These are phyloP conservation scores for Volucella zonaria DNA, from an alignment of 2,888 invertebrate genomes.

Conservation along the genomic window DNA sequence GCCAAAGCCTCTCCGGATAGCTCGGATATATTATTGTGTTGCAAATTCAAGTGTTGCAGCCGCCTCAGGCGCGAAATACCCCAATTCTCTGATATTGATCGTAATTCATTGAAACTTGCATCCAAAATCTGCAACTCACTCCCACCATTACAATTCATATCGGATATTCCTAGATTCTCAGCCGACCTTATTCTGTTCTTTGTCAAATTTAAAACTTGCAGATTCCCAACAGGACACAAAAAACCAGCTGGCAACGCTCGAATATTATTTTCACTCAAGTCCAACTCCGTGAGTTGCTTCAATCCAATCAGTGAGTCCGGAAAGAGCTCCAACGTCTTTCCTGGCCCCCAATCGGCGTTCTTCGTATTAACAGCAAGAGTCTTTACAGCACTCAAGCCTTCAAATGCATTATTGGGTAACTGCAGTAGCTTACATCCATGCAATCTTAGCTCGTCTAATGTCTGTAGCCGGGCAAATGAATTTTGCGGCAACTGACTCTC, in stretches of 20 bases:
- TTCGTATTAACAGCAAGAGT: constrained; percentile 89
- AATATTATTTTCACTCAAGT: constrained; percentile 93
- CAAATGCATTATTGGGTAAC: constrained; percentile 89
- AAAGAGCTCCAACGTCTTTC: constrained; percentile 89
- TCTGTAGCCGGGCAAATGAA: constrained; percentile 88
- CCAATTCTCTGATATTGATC: constrained; percentile 88
- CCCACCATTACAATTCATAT: constrained; percentile 85
- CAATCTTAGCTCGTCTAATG: constrained; percentile 88
- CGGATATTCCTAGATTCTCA: constrained; percentile 88
- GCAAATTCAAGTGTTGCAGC: constrained; percentile 90
- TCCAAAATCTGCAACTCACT: constrained; percentile 90
- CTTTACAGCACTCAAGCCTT: constrained; percentile 88
- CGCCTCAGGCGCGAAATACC: constrained; percentile 90
- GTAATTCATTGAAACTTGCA: constrained; percentile 91
- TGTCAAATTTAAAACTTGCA: constrained; percentile 92
- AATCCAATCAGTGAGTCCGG: constrained; percentile 89
- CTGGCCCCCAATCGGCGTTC: constrained; percentile 91
- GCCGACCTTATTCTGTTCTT: constrained; percentile 91
- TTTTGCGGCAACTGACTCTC: constrained; percentile 91
- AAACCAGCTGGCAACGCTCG: constrained; percentile 90
- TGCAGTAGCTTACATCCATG: constrained; percentile 91
- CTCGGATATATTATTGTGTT: constrained; percentile 92
- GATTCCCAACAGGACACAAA: constrained; percentile 90
- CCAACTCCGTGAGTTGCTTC: constrained; percentile 90
- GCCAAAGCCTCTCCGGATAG: constrained; percentile 91